A percentile compares a stretch with the other conserved stretches of the same genome.
These are phyloP conservation scores for Colletes collaris DNA, from an alignment of 2,888 invertebrate species.

Conservation along the genomic window DNA sequence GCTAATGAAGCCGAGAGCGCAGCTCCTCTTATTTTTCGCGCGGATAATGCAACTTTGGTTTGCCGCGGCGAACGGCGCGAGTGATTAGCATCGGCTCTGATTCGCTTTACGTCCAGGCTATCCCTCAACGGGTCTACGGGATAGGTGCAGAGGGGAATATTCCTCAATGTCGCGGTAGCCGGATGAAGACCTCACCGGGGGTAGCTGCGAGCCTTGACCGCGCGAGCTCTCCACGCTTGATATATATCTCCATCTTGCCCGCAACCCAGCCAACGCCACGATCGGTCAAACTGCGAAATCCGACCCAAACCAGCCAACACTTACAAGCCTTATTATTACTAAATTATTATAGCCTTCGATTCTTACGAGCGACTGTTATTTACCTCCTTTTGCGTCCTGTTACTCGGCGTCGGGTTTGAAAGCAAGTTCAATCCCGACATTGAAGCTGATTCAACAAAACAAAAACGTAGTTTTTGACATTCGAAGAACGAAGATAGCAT, in stretches of 20 bases:
- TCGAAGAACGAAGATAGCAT: no score
- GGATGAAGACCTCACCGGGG: constrained; percentile 77
- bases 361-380: no score
- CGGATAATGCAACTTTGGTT: constrained; percentile 71
- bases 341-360: no score
- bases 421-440: no score
- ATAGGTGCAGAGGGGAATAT: constrained; percentile 74
- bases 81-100: constrained; percentile 72
- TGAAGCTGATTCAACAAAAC: no score
- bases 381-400: no score
- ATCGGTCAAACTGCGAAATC: constrained; percentile 72
- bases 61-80: constrained; percentile 58
- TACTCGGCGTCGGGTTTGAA: no score
- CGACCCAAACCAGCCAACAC: constrained; percentile 54
- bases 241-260: constrained; percentile 63
- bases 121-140: constrained; percentile 54
- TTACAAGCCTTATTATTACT: not conserved
- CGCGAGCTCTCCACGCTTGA: constrained; percentile 54
- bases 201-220: constrained; percentile 60
- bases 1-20: constrained; percentile 69
- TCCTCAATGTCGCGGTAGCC: constrained; percentile 78
- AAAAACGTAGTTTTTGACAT: no score
- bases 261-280: constrained; percentile 29
- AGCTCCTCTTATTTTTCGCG: constrained; percentile 64
- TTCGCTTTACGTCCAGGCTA: constrained; percentile 59